Conservation (phyloP, 2,888 invertebrate genomes). For the Hypsopygia costalis region DNA sequence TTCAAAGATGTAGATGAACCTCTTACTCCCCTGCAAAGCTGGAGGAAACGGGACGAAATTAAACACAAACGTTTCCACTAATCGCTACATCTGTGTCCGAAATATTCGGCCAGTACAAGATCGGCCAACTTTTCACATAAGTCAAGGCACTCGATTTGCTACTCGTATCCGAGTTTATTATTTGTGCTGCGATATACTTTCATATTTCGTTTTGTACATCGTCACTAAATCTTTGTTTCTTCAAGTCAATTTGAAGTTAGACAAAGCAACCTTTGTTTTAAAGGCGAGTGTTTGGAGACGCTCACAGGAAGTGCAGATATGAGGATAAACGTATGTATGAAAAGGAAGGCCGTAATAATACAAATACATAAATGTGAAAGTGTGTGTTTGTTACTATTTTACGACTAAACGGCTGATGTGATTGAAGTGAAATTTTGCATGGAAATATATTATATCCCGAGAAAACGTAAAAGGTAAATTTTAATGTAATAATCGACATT, state of each 20-base stretch:
- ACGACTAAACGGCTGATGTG: too few species aligned
- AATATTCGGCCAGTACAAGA: conserved; percentile 43
- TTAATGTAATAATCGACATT: too few species aligned
- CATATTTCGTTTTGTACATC: conserved; percentile 53
- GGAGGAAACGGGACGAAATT: too few species aligned
- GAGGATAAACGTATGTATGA: conserved; percentile 3
- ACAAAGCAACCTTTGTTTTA: conserved; percentile 25
- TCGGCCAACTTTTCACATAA: conserved; percentile 73
- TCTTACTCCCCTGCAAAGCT: too few species aligned
- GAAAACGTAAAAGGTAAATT: too few species aligned
- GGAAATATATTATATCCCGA: too few species aligned
- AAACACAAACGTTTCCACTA: too few species aligned
- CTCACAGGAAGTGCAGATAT: neutral
- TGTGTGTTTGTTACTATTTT: too few species aligned
- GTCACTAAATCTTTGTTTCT: conserved; percentile 45
- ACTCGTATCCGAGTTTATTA: conserved; percentile 66
- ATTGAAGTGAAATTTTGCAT: too few species aligned
- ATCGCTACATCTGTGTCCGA: conserved; percentile 19
- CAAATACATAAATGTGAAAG: too few species aligned
- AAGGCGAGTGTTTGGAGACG: neutral
- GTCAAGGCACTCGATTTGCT: conserved; percentile 75
- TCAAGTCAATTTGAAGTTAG: conserved; percentile 23
- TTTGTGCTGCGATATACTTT: conserved; percentile 45
- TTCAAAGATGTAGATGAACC: too few species aligned
- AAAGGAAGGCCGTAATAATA: neutral